Evolutionary conservation across 2,113 vertebrate species (phyloP), one percentile per base, ranked within the genome.

Genomic region (Osmerus mordax): DNA sequence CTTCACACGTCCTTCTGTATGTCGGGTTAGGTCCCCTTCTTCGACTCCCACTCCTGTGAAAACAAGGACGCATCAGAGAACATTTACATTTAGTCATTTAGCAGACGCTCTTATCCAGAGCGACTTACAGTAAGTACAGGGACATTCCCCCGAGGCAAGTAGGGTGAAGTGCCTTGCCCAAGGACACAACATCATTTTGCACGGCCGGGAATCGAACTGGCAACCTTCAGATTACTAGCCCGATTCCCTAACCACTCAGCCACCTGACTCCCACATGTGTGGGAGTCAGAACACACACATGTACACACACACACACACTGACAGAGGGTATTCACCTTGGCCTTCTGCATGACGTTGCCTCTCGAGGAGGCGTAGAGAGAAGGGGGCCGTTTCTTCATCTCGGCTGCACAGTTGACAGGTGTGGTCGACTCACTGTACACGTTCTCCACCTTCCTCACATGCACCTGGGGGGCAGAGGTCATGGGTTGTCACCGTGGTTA

Each of bases 41-140:
- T 97, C 85, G 94, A 95, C 89, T 97, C 96, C 96, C 96, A 97
- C 85, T 96, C 95, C 96, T 97, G 86, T 11, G 74, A 90, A 79
- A 82, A 25, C 59, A 58, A 16, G 23, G 62, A 82, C 15, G 71
- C 25, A 16, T 62, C 19, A 62, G 60, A 32, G 19, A 53, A 62
- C n/a, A 25, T 23, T 23, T 23, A 23, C 23, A 23, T 23, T 23
- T 23, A 23, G 23, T 23, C 23, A 23, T 23, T 23, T 23, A 23
- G 23, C 23, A 23, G 23, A 23, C 23, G 23, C 23, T 23, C 23
- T 23, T 23, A 23, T 23, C 23, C 23, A 23, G 23, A 2, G 23
- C 23, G 23, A 23, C 23, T 23, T 23, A 23, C 23, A 23, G 23
- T 23, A 23, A 23, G 23, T 23, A 23, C 23, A 23, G 23, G 23